phyloP scores from a whole-genome alignment of 2,113 vertebrate genomes.

The Lophotis ruficrista region DNA sequence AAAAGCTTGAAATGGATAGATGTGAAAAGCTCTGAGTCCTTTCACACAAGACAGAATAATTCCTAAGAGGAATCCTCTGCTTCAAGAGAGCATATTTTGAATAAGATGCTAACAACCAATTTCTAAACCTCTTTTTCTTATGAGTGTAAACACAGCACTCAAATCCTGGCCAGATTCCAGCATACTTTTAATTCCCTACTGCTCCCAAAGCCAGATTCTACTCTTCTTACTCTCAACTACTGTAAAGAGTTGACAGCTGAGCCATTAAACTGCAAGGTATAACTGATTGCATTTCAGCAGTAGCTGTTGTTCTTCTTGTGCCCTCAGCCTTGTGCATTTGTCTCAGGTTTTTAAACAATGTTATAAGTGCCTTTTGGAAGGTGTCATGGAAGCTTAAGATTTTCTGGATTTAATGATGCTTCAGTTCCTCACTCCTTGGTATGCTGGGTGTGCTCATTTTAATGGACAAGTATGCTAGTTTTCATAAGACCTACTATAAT shows the following conservation, averaged over 20 bases:
- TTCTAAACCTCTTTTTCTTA: not conserved
- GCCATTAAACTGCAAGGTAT: not conserved
- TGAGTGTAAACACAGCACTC: not conserved
- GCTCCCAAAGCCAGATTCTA: not conserved
- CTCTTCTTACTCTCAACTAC: not conserved
- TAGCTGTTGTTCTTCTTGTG: not conserved
- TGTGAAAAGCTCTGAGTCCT: not conserved
- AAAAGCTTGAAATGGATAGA: not conserved
- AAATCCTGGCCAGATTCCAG: not conserved
- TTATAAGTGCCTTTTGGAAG: not conserved
- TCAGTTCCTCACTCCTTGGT: not conserved
- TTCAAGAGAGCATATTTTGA: not conserved
- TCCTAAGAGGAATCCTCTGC: not conserved
- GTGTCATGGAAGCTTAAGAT: not conserved
- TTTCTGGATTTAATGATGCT: not conserved
- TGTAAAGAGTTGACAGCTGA: not conserved
- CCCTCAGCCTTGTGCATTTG: not conserved
- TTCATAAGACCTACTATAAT: not conserved
- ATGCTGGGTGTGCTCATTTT: not conserved
- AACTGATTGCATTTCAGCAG: not conserved
- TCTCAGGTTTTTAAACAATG: not conserved
- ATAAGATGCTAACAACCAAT: not conserved
- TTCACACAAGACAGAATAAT: not conserved
- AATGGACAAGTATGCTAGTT: not conserved
- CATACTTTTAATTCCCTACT: not conserved